phyloP scores from a whole-genome alignment of 1,140 invertebrate genomes.

The Drosophila baimaii region DNA sequence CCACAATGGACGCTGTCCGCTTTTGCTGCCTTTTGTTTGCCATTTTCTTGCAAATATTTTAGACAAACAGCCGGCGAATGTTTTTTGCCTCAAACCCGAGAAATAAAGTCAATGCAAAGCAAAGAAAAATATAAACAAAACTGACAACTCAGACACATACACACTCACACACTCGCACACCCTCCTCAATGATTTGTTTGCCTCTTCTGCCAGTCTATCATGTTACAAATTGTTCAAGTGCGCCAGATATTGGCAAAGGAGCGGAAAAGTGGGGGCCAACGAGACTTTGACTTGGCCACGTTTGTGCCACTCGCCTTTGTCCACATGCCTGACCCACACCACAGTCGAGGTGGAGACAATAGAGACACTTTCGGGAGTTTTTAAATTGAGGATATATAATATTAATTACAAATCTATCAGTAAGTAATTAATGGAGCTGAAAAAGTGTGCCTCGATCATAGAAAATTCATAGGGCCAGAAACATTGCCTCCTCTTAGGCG shows the following conservation, averaged over 20 bases:
- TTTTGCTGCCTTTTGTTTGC: constrained; percentile 67
- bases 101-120: constrained; percentile 76
- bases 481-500: background rate
- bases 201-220: constrained; percentile 70
- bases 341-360: background rate
- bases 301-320: constrained; percentile 64
- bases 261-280: constrained; percentile 8
- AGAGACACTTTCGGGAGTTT: background rate
- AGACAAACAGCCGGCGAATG: constrained; percentile 56
- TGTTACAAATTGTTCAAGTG: constrained; percentile 80
- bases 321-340: constrained; percentile 54
- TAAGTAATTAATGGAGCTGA: no score
- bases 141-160: constrained; percentile 28
- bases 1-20: constrained; percentile 33
- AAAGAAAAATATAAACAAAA: constrained; percentile 80
- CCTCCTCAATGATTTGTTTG: constrained; percentile 58
- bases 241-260: constrained; percentile 65
- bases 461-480: background rate
- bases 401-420: background rate
- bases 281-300: constrained; percentile 65
- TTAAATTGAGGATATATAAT: background rate
- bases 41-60: constrained; percentile 79
- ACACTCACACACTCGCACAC: constrained; percentile 14
- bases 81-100: constrained; percentile 35
- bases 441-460: background rate